phyloP scores from a whole-genome alignment of 2,888 invertebrate genomes.

The Scotopteryx bipunctaria region DNA sequence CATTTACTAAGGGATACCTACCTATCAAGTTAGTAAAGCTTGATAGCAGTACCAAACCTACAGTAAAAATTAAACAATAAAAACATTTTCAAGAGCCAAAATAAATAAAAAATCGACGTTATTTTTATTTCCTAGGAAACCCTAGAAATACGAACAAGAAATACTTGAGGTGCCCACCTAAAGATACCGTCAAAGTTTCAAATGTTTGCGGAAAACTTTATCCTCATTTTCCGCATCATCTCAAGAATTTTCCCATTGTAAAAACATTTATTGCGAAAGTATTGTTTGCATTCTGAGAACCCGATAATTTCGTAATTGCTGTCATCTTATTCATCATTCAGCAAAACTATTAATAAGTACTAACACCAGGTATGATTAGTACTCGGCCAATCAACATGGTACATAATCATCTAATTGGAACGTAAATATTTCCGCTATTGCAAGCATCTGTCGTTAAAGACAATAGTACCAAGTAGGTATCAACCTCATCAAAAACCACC shows the following conservation, averaged over 20 bases:
- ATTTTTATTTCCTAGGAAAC: too few species aligned
- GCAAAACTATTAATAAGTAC: constrained; percentile 5
- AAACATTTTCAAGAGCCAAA: too few species aligned
- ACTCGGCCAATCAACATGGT: constrained; percentile 19
- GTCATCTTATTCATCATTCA: constrained; percentile 27
- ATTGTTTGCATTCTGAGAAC: constrained; percentile 31
- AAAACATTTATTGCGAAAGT: constrained; percentile 19
- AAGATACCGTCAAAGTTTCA: neutral
- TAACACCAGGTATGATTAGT: constrained; percentile 4
- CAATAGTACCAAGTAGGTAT: constrained; percentile 9
- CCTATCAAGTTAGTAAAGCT: too few species aligned
- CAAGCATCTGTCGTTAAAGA: neutral
- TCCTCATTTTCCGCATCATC: constrained; percentile 19
- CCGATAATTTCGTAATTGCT: constrained; percentile 31
- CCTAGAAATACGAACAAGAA: too few species aligned
- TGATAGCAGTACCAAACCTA: too few species aligned
- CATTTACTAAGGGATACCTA: too few species aligned
- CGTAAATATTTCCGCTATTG: constrained; percentile 27
- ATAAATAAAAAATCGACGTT: too few species aligned
- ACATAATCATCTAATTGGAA: constrained; percentile 7
- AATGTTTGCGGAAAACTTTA: neutral
- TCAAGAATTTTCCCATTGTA: constrained; percentile 19
- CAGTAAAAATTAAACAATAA: too few species aligned
- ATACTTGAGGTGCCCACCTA: too few species aligned
- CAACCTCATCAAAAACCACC: too few species aligned